Base-by-base conservation (phyloP, 2,797 vertebrate species). In the Hyperoplus lanceolatus region DNA sequence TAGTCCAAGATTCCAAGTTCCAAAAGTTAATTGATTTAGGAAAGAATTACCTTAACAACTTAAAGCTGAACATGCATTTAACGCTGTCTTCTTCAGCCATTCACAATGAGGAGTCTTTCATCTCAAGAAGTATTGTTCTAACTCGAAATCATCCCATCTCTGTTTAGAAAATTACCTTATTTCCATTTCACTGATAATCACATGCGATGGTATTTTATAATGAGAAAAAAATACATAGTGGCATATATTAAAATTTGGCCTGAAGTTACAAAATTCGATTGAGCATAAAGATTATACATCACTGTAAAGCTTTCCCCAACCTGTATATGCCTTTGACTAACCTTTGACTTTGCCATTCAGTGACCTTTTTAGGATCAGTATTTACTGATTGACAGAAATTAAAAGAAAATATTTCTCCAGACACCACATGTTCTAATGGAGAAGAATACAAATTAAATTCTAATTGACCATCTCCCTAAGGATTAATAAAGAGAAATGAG, bases 131-230 rank as follows among this genome's bases (percentile, higher is more conserved):
- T 13, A 53, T 73, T 74, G 38, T 77, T 57, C 11, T 45, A 18
- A 43, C 11, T 58, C 38, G 2, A 41, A 42, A 61, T 75, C 43
- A 46, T 65, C 6, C 15, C 36, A 15, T 60, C 7, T 0, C 75
- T 59, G 12, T 68, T 67, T 49, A 57, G 63, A 70, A 77, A 71
- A 81, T 75, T 48, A 55, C 9, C 48, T 57, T 72, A 43, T 77
- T 79, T 76, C 53, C 18, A 79, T 81, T 85, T 57, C 29, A 11
- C 57, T 70, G 46, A 63, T 75, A 70, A 75, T 72, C 50, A 41
- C 21, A 77, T 67, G 38, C 16, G 29, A 2, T 61, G 39, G 8
- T 75, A 65, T 73, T 82, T 81, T 51, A 75, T 59, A 45, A 74
- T 46, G 11, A 58, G 53, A 41, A 4, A 5, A 61, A 29, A 29